Evolutionary conservation across 2,888 invertebrate genomes (phyloP).

Genomic region (Mellilla xanthometata): DNA sequence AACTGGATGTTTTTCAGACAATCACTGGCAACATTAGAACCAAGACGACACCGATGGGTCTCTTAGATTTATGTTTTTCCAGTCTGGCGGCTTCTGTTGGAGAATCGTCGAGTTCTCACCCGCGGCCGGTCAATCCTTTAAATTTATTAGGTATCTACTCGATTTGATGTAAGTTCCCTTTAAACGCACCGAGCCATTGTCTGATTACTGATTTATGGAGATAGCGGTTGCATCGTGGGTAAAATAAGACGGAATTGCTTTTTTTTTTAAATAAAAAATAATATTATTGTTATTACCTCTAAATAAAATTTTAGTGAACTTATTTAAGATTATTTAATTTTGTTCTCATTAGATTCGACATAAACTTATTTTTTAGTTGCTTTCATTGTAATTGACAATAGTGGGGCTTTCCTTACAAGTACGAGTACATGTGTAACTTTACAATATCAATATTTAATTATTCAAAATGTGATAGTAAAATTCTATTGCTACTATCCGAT

Average conservation of each 20-base stretch:
- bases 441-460: neutral
- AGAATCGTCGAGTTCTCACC: conserved; percentile 73
- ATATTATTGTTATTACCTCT: too few species aligned
- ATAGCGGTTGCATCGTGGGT: conserved; percentile 12
- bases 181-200: conserved; percentile 61
- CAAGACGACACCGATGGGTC: conserved; percentile 59
- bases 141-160: conserved; percentile 67
- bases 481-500: too few species aligned
- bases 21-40: conserved; percentile 23
- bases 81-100: conserved; percentile 70
- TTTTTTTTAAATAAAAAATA: conserved; percentile 1
- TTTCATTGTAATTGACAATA: too few species aligned
- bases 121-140: conserved; percentile 66
- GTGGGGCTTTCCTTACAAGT: too few species aligned
- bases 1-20: neutral
- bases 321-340: too few species aligned
- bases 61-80: conserved; percentile 73
- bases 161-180: conserved; percentile 51
- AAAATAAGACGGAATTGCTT: conserved; percentile 4
- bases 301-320: too few species aligned
- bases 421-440: too few species aligned
- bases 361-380: too few species aligned
- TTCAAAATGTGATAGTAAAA: too few species aligned
- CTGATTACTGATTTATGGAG: conserved; percentile 64
- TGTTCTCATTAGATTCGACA: too few species aligned